phyloP scores from a whole-genome alignment of 2,888 invertebrate genomes.

The Pelosia muscerda region DNA sequence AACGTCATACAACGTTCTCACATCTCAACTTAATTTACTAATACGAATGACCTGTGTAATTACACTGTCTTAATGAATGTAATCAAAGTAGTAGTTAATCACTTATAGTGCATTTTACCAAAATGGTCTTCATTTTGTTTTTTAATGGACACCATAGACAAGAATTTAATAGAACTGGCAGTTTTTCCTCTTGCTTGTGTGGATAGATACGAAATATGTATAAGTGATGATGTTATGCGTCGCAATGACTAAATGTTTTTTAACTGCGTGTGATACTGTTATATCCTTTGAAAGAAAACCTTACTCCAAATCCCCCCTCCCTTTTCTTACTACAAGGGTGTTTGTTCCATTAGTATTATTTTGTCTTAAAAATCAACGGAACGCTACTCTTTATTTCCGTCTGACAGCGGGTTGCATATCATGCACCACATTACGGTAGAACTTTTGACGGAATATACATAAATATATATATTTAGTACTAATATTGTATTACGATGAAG shows the following conservation, averaged over 20 bases:
- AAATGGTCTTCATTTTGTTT: neutral
- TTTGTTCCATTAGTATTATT: slow-evolving; percentile 29
- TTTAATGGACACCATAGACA: neutral
- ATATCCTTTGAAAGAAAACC: slow-evolving; percentile 8
- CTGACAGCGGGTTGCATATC: neutral
- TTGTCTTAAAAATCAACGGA: neutral
- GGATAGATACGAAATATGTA: slow-evolving; percentile 24
- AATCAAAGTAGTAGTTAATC: too few relatives aligned
- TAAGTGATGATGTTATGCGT: slow-evolving; percentile 25
- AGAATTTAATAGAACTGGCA: neutral
- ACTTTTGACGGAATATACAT: too few relatives aligned
- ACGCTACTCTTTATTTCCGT: neutral
- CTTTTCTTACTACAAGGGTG: neutral
- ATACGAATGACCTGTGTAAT: too few relatives aligned
- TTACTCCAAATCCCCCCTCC: neutral
- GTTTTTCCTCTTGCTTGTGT: slow-evolving; percentile 21
- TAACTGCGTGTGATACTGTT: slow-evolving; percentile 28
- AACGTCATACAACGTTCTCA: neutral
- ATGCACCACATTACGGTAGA: neutral
- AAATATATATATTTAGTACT: slow-evolving; percentile 1
- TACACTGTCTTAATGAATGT: too few relatives aligned
- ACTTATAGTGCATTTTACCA: neutral
- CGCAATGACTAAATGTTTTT: slow-evolving; percentile 22
- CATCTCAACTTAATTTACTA: neutral
- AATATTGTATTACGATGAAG: slow-evolving; percentile 20